Evolutionary conservation across 2,113 vertebrate genomes (phyloP).

Genomic region (Piaya cayana): DNA sequence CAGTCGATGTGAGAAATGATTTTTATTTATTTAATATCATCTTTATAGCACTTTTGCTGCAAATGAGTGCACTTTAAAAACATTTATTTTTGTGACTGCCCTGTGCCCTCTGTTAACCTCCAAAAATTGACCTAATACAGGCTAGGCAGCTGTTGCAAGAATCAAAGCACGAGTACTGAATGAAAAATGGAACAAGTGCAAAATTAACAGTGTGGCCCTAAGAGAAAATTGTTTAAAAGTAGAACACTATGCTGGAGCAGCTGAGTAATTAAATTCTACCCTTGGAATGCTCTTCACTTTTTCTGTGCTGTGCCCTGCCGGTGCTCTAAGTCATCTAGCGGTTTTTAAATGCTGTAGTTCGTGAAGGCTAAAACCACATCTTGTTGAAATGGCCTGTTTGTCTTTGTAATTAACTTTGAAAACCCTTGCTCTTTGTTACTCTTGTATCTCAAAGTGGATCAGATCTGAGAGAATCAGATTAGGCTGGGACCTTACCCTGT

Average conservation of each 20-base stretch:
- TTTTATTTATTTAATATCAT: background rate
- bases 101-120: background rate
- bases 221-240: background rate
- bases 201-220: background rate
- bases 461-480: background rate
- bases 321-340: background rate
- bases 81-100: background rate
- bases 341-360: background rate
- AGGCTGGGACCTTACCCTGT: background rate
- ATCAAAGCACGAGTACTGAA: background rate
- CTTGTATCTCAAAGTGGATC: background rate
- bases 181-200: background rate
- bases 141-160: background rate
- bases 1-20: background rate
- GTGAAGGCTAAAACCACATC: background rate
- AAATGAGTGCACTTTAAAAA: background rate
- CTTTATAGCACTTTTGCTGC: background rate
- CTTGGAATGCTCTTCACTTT: background rate
- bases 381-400: background rate
- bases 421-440: background rate
- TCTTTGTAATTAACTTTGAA: background rate
- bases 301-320: background rate
- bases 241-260: background rate
- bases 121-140: background rate
- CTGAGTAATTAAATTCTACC: background rate